Evolutionary conservation across 1,140 invertebrate species (phyloP), one percentile per base, ranked within the genome.

Genomic region (Pseudomyrmex gracilis): DNA sequence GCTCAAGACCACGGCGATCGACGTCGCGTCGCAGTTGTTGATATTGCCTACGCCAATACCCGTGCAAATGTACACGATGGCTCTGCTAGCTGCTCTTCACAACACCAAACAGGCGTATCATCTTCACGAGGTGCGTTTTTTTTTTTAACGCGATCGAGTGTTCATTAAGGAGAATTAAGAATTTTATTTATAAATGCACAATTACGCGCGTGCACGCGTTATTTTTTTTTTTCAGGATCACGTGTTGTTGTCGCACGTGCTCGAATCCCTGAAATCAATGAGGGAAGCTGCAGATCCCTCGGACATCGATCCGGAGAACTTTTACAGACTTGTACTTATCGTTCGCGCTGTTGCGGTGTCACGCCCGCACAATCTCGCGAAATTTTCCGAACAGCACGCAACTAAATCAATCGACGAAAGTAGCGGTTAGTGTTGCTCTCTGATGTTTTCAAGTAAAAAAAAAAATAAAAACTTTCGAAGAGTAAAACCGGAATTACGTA

Each of bases 271-370:
- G 34, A 95, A 95, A 24, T 93, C 95, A 71, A 96, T 98, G 90
- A 95, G 96, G 34, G 95, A 96, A 51, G 89, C 91, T 0, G 89
- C 91, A 90, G 94, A 95, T 84, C 95, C 34, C 94, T 95, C 76
- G 95, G 73, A 97, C 85, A 96, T 99, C 73, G 98, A 99, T 93
- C 97, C 98, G 4, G 98, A 99, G 94, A 97, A 97, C 22, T 99
- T 97, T 93, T 98, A 98, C 93, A 95, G 98, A 13, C 95, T 99
- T 9, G 96, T 99, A 66, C 94, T 98, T 45, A 96, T 98, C 20
- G 97, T 98, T 0, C 95, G 98, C 60, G 96, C 97, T 63, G 97
- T 99, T 82, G 98, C 98, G 2, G 96, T 98, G 58, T 94, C 97
- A 0, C 95, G 98, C 12, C 98, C 98, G 0, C 95, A 96, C 58